Evolutionary conservation across 2,797 vertebrate genomes (phyloP), one percentile per base, ranked within the genome.

Genomic region (Lutra lutra): DNA sequence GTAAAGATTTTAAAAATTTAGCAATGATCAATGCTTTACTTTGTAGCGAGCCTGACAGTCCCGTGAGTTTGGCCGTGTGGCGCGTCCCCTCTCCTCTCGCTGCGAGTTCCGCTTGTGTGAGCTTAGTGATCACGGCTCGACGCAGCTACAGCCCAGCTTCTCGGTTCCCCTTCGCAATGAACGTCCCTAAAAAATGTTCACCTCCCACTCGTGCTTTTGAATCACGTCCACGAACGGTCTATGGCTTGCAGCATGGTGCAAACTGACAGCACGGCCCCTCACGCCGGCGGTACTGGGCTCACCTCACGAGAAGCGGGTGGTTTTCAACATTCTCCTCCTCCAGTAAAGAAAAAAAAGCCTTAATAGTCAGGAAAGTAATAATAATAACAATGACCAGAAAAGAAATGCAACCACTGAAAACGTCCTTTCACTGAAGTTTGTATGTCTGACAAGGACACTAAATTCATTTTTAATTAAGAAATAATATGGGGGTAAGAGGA

Each of bases 231-330:
- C 2, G 60, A 23, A n/a, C 46, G 7, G 5, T 25, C 23, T 15
- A 20, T 17, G 27, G 15, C 48, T 21, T 32, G 17, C 15, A 5
- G 43, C 51, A 2, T 9, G 10, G 51, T 3, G 17, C n/a, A 7
- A 43, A 17, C 25, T 29, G 56, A 27, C 1, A 7, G 3, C 0
- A 32, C 27, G 3, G 51, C 1, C 23, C 12, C 64, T 51, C 13
- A 29, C n/a, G 17, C 20, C 4, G 0, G 11, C 0, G 7, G 21
- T 46, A 4, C 29, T 0, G 13, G 56, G 27, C n/a, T 27, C 51
- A 7, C 17, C 6, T n/a, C 23, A 23, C 29, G 27, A 27, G 20
- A 27, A 18, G 14, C 62, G 21, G 27, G 9, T 11, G 14, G 20
- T 14, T 70, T 60, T 27, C 56, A 48, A 21, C 9, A 46, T 13